A percentile compares a stretch with the other conserved stretches of the same genome.
These are phyloP conservation scores for Allobates femoralis DNA, from an alignment of 2,797 vertebrate genomes.

Conservation along the genomic window DNA sequence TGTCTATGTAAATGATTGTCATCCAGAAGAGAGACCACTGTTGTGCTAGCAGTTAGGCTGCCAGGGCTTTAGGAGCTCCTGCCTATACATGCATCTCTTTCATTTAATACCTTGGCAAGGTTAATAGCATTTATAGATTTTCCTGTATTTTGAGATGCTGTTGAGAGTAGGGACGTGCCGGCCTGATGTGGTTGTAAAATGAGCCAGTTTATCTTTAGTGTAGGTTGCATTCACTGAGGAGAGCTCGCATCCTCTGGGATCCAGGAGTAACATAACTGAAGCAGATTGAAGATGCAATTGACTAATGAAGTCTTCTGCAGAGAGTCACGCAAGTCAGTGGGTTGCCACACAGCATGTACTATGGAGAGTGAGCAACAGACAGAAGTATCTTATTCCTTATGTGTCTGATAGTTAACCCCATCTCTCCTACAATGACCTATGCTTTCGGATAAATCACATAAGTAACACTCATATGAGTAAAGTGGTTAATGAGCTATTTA, in stretches of 20 bases:
- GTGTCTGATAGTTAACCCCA: conserved; percentile 43
- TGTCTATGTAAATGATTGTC: conserved; percentile 50
- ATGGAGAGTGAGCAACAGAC: conserved; percentile 57
- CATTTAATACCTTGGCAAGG: conserved; percentile 54
- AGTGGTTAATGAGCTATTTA: neutral
- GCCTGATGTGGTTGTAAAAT: conserved; percentile 70
- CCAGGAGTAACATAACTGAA: conserved; percentile 75
- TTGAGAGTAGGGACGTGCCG: conserved; percentile 63
- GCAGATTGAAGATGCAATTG: conserved; percentile 80
- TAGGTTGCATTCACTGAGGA: conserved; percentile 70
- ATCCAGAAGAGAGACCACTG: neutral
- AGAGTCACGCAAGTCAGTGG: conserved; percentile 71
- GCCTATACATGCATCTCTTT: conserved; percentile 54
- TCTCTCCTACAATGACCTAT: conserved; percentile 16
- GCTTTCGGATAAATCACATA: conserved; percentile 13
- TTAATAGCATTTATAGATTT: conserved; percentile 66
- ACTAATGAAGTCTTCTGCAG: conserved; percentile 78
- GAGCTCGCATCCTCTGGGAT: conserved; percentile 72
- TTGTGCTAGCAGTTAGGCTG: conserved; percentile 34
- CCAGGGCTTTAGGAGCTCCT: conserved; percentile 56
- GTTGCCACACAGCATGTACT: conserved; percentile 68
- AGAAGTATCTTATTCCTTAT: conserved; percentile 43
- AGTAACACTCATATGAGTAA: neutral
- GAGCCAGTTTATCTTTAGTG: conserved; percentile 73
- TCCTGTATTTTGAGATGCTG: conserved; percentile 62